phyloP scores from a whole-genome alignment of 2,113 vertebrate genomes.

The Abramis brama region DNA sequence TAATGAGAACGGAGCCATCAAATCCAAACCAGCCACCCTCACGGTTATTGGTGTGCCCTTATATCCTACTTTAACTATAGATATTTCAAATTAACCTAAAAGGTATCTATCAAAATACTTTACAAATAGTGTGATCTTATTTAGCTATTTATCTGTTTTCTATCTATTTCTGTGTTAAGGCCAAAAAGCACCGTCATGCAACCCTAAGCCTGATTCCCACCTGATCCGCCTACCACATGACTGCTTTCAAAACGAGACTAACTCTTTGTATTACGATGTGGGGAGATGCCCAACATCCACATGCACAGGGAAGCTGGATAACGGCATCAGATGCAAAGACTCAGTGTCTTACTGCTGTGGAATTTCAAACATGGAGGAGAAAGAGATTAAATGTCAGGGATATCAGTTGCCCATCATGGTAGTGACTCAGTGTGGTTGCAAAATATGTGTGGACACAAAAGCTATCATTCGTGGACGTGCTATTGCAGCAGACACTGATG shows the following conservation, averaged over 20 bases:
- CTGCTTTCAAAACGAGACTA: slow-evolving; percentile 89
- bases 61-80: background rate
- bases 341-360: slow-evolving; percentile 87
- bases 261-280: slow-evolving; percentile 89
- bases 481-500: slow-evolving; percentile 87
- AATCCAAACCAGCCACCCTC: slow-evolving; percentile 84
- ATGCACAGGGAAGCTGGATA: slow-evolving; percentile 86
- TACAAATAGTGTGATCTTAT: background rate
- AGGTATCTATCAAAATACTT: background rate
- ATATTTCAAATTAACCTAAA: background rate
- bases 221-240: slow-evolving; percentile 89
- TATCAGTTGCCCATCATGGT: slow-evolving; percentile 90
- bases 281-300: slow-evolving; percentile 83
- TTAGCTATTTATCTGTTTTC: slow-evolving; percentile 4
- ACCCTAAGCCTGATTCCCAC: slow-evolving; percentile 83
- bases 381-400: slow-evolving; percentile 82
- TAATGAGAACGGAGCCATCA: slow-evolving; percentile 82
- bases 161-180: slow-evolving; percentile 71
- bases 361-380: slow-evolving; percentile 83
- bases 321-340: slow-evolving; percentile 89
- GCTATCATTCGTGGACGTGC: slow-evolving; percentile 86
- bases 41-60: slow-evolving; percentile 80
- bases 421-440: slow-evolving; percentile 84
- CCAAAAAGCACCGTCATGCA: slow-evolving; percentile 78
- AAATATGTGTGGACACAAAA: slow-evolving; percentile 87